These are phyloP conservation scores for Melanotaenia pygmaea DNA, from an alignment of 2,797 vertebrate genomes.

Conservation along the genomic window DNA sequence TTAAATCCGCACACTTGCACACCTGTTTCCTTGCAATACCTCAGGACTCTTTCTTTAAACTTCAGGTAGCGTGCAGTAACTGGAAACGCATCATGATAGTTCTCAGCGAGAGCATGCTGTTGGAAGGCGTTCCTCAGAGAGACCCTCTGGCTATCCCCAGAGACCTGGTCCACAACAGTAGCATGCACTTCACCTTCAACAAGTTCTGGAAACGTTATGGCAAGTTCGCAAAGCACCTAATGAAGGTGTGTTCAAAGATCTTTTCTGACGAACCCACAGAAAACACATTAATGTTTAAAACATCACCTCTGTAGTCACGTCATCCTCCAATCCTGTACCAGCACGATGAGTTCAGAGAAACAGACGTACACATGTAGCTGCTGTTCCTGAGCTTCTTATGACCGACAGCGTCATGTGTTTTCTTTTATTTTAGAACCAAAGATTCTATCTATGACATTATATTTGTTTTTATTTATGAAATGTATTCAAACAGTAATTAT, in stretches of 20 bases:
- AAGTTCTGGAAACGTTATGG: slow-evolving; percentile 98
- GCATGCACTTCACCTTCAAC: slow-evolving; percentile 95
- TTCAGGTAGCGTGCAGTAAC: slow-evolving; percentile 93
- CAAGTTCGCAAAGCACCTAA: slow-evolving; percentile 92
- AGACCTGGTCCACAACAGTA: slow-evolving; percentile 91
- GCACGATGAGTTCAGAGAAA: too few relatives aligned
- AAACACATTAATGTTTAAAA: background rate
- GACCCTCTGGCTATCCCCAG: slow-evolving; percentile 91
- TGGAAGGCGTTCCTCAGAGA: slow-evolving; percentile 87
- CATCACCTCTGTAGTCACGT: background rate
- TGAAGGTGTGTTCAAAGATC: slow-evolving; percentile 84
- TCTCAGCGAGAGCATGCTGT: slow-evolving; percentile 91
- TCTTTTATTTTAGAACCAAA: too few relatives aligned
- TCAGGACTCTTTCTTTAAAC: background rate
- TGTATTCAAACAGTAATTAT: too few relatives aligned
- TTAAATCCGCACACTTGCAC: background rate
- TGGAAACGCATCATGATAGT: slow-evolving; percentile 99
- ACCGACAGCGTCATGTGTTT: too few relatives aligned
- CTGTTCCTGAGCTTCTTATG: too few relatives aligned
- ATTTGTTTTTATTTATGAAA: too few relatives aligned
- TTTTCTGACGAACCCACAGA: too few relatives aligned
- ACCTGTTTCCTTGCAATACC: background rate
- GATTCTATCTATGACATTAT: too few relatives aligned
- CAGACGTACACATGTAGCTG: too few relatives aligned
- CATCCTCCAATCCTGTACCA: background rate